These are phyloP conservation scores for Austrofundulus limnaeus DNA, from an alignment of 2,113 vertebrate genomes.

Conservation along the genomic window DNA sequence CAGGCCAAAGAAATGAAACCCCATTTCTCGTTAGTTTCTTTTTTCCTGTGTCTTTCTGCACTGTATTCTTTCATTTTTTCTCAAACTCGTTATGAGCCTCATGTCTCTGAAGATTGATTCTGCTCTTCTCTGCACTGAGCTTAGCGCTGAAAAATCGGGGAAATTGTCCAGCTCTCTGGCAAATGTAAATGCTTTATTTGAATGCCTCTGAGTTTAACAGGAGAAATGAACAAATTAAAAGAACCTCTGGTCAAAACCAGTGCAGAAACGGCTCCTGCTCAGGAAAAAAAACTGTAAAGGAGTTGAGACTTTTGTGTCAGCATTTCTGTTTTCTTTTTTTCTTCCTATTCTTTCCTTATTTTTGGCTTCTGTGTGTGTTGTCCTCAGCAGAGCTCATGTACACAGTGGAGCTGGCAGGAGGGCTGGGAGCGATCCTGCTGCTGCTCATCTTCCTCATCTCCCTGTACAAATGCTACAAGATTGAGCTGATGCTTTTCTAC, in stretches of 20 bases:
- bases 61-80: slow-evolving; percentile 47
- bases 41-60: slow-evolving; percentile 35
- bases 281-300: not conserved
- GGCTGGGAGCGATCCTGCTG: slow-evolving; percentile 94
- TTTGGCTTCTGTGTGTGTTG: slow-evolving; percentile 40
- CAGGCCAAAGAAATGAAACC: slow-evolving; percentile 50
- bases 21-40: slow-evolving; percentile 54
- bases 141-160: slow-evolving; percentile 9
- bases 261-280: not conserved
- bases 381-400: slow-evolving; percentile 90
- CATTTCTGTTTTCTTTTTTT: slow-evolving; percentile 21
- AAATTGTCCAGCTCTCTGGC: slow-evolving; percentile 10
- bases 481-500: slow-evolving; percentile 98
- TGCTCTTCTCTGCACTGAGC: slow-evolving; percentile 14
- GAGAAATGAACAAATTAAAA: not conserved
- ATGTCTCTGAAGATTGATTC: slow-evolving; percentile 54
- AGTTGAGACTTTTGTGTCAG: not conserved
- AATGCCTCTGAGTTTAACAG: slow-evolving; percentile 16
- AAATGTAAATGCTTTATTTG: slow-evolving; percentile 29
- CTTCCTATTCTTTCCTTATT: slow-evolving; percentile 5
- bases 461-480: slow-evolving; percentile 97
- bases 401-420: slow-evolving; percentile 96
- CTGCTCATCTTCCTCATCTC: slow-evolving; percentile 94
- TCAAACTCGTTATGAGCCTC: slow-evolving; percentile 50
- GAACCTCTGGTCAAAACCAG: not conserved